Base-by-base conservation (phyloP, 92 coral and sea anemone species). In the Palythoa grandiflora region DNA sequence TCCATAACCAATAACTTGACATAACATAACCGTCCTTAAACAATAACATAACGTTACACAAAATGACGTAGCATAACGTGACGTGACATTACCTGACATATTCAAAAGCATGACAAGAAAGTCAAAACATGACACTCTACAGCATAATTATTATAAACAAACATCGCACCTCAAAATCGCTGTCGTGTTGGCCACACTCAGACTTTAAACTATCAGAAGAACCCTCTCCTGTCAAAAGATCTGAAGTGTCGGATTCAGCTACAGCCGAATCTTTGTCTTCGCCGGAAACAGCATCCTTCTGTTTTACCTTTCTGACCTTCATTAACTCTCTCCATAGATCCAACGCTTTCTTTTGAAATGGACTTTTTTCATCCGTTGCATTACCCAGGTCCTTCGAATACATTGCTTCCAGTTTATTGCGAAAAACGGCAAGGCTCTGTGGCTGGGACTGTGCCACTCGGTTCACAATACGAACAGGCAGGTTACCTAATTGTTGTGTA, bases 401-500 rank as follows among this genome's bases (percentile, higher is more conserved):
- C 74, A 88, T 80, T 47, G 92, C 89, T 76, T 96, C 98, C 20
- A 93, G 92, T 75, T 88, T 88, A 37, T 89, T 91, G 39, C 98
- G 96, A 39, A 96, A 72, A 50, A 89, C 48, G 38, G 96, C 98
- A 21, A 95, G 71, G n/a, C 91, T 93, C 89, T 93, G 94, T 52
- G 99, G 99, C 81, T 96, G 99, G 54, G 98, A 93, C 73, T 92
- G 93, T 52, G 98, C 89, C 70, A 96, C 94, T 79, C 95, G 92
- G 89, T 96, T 96, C 9, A 96, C 98, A 59, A 96, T 87, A 38
- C 96, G 88, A 36, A 91, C 93, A 1, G 98, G 98, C 16, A 96
- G 92, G 78, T 90, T 96, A 73, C 98, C 98, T 96, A 78, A 59
- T 14, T 3, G 20, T 12, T 57, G 19, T 3, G 12, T 12, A 17